A percentile compares a stretch with the other conserved stretches of the same genome.
Conservation (phyloP, 2,797 vertebrate genomes). For the Pteropus rufus region DNA sequence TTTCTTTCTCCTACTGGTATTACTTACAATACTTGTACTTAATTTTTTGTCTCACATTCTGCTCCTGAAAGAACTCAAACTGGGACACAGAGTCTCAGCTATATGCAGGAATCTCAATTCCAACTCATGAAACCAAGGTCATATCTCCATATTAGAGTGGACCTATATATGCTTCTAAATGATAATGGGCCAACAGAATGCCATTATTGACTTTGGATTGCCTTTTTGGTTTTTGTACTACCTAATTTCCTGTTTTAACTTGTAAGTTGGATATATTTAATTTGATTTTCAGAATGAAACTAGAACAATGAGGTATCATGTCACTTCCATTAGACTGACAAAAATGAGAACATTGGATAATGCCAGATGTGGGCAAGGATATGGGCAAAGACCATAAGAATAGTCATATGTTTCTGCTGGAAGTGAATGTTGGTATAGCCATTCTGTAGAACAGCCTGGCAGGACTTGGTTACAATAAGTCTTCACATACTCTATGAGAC, state of each 20-base stretch:
- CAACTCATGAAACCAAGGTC: neutral
- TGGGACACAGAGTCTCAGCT: neutral
- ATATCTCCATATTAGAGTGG: neutral
- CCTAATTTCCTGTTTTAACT: neutral
- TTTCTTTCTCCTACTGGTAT: neutral
- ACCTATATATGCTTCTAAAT: neutral
- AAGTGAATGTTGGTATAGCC: neutral
- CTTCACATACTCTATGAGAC: neutral
- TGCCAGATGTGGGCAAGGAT: neutral
- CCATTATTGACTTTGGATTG: neutral
- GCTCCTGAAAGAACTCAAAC: neutral
- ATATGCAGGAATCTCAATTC: neutral
- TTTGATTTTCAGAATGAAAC: conserved; percentile 9
- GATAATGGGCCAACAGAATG: neutral
- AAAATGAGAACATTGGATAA: neutral
- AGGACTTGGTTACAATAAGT: neutral
- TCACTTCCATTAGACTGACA: neutral
- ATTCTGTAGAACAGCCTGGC: neutral
- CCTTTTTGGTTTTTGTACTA: neutral
- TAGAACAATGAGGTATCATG: neutral
- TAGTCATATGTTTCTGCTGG: neutral
- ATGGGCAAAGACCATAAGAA: too few relatives aligned
- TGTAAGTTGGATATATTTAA: neutral
- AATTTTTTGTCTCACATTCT: neutral
- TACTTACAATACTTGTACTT: neutral